Evolutionary conservation across 2,888 invertebrate species (phyloP).

Genomic region (Mantis religiosa): DNA sequence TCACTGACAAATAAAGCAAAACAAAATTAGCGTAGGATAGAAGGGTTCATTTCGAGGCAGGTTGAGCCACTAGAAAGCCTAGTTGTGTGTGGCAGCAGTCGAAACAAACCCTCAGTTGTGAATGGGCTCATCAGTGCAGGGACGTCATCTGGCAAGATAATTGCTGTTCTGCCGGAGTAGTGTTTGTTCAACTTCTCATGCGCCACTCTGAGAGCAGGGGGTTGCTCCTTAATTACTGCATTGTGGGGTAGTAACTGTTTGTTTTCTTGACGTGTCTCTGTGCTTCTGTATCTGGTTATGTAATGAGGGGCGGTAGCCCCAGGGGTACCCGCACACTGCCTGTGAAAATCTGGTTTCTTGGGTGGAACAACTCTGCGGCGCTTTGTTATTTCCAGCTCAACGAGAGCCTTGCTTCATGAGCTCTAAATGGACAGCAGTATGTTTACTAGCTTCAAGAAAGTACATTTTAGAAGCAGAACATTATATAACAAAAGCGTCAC

Average conservation of each 20-base stretch:
- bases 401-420: too few species aligned
- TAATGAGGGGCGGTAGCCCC: not conserved
- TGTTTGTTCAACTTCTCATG: not conserved
- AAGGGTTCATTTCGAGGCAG: not conserved
- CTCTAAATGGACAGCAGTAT: too few species aligned
- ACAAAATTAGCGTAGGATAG: not conserved
- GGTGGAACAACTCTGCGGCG: too few species aligned
- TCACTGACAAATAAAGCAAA: too few species aligned
- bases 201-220: not conserved
- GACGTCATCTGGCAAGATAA: not conserved
- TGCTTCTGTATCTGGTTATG: not conserved
- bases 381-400: too few species aligned
- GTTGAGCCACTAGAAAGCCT: not conserved
- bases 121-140: not conserved
- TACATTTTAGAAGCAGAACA: too few species aligned
- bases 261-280: not conserved
- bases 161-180: not conserved
- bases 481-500: too few species aligned
- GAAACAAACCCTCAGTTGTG: not conserved
- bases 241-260: not conserved
- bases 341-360: not conserved
- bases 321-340: not conserved
- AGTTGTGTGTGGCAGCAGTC: not conserved
- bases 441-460: too few species aligned
- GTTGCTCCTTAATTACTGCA: not conserved